Percentiles rank a stretch among this genome's conserved stretches.
Conservation (phyloP, 1,140 invertebrate species). For the Scylla paramamosain region DNA sequence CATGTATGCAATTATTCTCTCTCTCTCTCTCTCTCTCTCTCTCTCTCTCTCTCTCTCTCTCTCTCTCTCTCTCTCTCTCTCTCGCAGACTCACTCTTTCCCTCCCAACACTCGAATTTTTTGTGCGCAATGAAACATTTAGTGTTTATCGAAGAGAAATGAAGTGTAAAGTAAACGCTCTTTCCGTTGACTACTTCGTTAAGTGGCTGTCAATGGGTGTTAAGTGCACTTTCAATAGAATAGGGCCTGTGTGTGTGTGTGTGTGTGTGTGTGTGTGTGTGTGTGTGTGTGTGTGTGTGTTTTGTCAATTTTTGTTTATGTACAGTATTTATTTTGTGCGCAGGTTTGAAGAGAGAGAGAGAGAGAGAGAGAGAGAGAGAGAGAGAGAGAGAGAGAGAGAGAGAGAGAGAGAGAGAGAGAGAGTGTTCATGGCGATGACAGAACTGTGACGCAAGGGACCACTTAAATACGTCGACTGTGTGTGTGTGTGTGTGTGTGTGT, state of each 20-base stretch:
- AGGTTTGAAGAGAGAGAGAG: no score
- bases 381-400: no score
- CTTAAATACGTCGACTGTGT: not conserved
- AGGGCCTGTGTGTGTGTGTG: no score
- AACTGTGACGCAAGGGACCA: no score
- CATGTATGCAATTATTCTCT: not conserved
- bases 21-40: not conserved
- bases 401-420: no score
- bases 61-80: not conserved
- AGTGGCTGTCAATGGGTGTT: not conserved
- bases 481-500: slow-evolving; percentile 3
- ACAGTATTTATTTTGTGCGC: no score
- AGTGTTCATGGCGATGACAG: no score
- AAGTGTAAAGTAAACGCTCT: not conserved
- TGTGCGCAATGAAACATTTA: not conserved
- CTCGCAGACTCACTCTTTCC: no score
- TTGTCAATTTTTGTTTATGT: no score
- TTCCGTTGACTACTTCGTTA: not conserved
- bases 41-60: not conserved
- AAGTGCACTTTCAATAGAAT: not conserved
- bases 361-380: no score
- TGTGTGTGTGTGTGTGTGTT: no score
- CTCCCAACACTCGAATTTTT: not conserved
- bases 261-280: no score
- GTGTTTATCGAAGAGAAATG: not conserved